Conservation (phyloP, 1,140 invertebrate species). For the Zaprionus tsacasi region DNA sequence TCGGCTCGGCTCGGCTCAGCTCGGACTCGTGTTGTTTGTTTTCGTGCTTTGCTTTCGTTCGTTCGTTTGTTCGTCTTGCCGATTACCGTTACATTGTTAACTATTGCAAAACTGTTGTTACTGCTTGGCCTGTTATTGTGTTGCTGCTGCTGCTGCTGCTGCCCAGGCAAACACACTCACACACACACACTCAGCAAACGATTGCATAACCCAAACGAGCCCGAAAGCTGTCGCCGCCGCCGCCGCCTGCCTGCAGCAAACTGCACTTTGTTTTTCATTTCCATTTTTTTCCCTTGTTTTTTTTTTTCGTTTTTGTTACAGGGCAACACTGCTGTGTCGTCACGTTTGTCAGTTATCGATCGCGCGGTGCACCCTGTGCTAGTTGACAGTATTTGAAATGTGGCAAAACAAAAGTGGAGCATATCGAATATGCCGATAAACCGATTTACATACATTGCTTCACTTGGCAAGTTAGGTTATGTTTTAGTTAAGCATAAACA, state of each 20-base stretch:
- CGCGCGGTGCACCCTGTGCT: constrained; percentile 1
- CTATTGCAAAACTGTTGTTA: constrained; percentile 73
- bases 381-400: not conserved
- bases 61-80: constrained; percentile 35
- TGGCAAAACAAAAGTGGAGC: not conserved
- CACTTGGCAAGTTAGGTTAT: no score
- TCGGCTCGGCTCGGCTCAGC: constrained; percentile 25
- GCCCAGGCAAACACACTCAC: constrained; percentile 11
- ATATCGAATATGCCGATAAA: not conserved
- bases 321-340: constrained; percentile 12
- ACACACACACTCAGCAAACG: constrained; percentile 15
- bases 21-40: not conserved
- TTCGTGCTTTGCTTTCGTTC: constrained; percentile 19
- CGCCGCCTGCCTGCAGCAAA: constrained; percentile 13
- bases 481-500: no score
- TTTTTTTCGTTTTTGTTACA: not conserved
- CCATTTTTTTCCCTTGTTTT: not conserved
- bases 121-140: constrained; percentile 21
- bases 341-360: constrained; percentile 6
- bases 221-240: constrained; percentile 22
- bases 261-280: constrained; percentile 4
- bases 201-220: constrained; percentile 53
- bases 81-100: constrained; percentile 80
- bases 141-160: constrained; percentile 24
- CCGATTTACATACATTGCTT: not conserved